Base-by-base conservation (phyloP, 2,797 vertebrate species). In the Distichodus sexfasciatus region DNA sequence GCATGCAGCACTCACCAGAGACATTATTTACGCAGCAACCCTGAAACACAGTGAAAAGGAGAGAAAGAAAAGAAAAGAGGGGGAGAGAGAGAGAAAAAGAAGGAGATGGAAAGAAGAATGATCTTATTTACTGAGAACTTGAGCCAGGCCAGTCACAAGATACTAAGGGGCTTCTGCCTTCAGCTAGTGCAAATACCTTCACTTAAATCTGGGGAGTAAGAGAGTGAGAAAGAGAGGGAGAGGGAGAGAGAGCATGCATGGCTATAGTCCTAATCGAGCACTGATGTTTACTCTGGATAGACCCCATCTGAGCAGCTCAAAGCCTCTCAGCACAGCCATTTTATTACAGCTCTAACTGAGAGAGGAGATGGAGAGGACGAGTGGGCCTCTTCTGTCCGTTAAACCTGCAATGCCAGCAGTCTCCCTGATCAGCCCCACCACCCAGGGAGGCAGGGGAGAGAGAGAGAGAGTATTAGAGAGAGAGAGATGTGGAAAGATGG, bases 381-480 rank as follows among this genome's bases (percentile, higher is more conserved):
- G 48, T 65, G 50, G 33, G 29, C 88, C 90, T 91, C 75, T 82
- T 82, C 84, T 77, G 78, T 87, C 85, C 84, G 71, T 84, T 83
- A 83, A 88, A 90, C 80, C 92, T 80, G 85, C 60, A 70, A 91
- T 91, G 92, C 91, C 93, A 90, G 91, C 84, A 92, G 94, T 94
- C 94, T 95, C 91, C 92, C 94, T 84, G 70, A 72, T 72, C 69
- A 58, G 29, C 61, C 69, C 43, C 21, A n/a, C 43, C 44, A 6
- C 69, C 70, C 40, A 63, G 57, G 53, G 62, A 63, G 62, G 40
- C 29, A 19, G 50, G n/a, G n/a, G n/a, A 57, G 23, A 65, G 55
- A 47, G 38, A 61, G 40, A 17, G 59, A 72, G 71, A 74, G 19
- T 47, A 40, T 21, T 54, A 14, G 63, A 72, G 69, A 77, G 31